Percentiles rank a stretch among this genome's conserved stretches.
phyloP scores from a whole-genome alignment of 2,797 vertebrate species.

The Typhlichthys subterraneus region DNA sequence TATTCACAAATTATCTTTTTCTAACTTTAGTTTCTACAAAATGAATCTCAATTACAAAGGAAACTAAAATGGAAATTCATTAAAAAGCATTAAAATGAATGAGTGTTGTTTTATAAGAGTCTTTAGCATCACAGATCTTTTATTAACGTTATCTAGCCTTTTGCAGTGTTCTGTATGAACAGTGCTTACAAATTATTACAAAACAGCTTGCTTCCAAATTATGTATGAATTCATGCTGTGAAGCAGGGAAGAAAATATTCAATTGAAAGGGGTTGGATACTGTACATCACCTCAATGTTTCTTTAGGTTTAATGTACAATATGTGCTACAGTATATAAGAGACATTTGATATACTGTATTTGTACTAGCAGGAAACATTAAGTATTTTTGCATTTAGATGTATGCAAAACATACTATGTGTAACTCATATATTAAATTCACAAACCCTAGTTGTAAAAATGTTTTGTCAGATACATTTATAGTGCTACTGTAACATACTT shows the following conservation, averaged over 20 bases:
- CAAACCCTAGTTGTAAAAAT: no score
- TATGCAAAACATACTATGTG: constrained; percentile 22
- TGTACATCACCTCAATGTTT: constrained; percentile 50
- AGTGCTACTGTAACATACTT: no score
- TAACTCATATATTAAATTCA: not conserved
- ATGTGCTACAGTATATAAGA: no score
- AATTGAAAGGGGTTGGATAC: constrained; percentile 33
- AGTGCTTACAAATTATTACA: constrained; percentile 58
- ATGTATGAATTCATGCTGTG: constrained; percentile 59
- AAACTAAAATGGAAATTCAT: constrained; percentile 65
- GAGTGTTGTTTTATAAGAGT: constrained; percentile 70
- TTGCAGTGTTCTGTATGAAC: constrained; percentile 56
- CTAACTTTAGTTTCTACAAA: constrained; percentile 72
- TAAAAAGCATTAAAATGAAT: constrained; percentile 71
- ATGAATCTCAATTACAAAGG: constrained; percentile 73
- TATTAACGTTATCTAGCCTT: constrained; percentile 66
- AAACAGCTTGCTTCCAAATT: constrained; percentile 55
- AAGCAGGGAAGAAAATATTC: constrained; percentile 28
- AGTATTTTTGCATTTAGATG: constrained; percentile 4
- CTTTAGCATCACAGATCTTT: constrained; percentile 67
- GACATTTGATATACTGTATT: no score
- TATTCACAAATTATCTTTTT: constrained; percentile 80
- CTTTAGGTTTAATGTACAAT: constrained; percentile 19
- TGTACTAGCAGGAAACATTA: no score
- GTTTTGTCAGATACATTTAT: no score